A percentile compares a stretch with the other conserved stretches of the same genome.
Conservation (phyloP, 2,888 invertebrate genomes). For the Lypha dubia region DNA sequence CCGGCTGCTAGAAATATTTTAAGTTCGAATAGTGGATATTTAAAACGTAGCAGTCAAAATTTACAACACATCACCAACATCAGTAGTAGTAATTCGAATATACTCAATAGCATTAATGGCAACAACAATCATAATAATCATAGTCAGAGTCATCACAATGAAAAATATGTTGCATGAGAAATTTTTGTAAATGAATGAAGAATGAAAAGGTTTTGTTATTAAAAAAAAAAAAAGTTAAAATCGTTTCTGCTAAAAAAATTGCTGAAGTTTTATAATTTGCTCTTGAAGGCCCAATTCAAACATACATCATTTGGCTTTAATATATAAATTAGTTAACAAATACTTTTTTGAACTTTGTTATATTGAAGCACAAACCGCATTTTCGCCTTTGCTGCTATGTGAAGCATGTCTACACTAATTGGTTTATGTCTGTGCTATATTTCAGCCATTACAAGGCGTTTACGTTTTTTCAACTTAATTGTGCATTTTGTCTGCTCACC, state of each 20-base stretch:
- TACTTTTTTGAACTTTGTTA: no score
- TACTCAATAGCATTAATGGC: slow-evolving; percentile 67
- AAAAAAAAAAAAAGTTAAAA: slow-evolving; percentile 39
- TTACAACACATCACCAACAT: slow-evolving; percentile 52
- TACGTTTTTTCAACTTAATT: no score
- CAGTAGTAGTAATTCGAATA: slow-evolving; percentile 63
- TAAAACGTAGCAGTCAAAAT: slow-evolving; percentile 68
- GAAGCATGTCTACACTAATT: no score
- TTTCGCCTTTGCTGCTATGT: no score
- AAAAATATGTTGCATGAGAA: slow-evolving; percentile 80
- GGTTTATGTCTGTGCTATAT: no score
- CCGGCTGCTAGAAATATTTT: slow-evolving; percentile 75
- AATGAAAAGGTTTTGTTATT: slow-evolving; percentile 50
- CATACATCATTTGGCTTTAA: no score
- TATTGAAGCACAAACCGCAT: no score
- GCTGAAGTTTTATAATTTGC: no score
- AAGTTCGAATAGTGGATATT: slow-evolving; percentile 64
- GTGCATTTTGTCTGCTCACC: no score
- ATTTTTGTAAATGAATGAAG: slow-evolving; percentile 49
- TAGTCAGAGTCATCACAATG: slow-evolving; percentile 74
- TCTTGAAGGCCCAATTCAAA: no score
- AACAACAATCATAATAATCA: slow-evolving; percentile 58
- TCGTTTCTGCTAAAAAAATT: slow-evolving; percentile 11
- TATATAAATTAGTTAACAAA: background rate
- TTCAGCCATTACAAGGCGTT: no score